Evolutionary conservation across 2,888 invertebrate genomes (phyloP), one percentile per base, ranked within the genome.

Genomic region (Rotaria macrura): DNA sequence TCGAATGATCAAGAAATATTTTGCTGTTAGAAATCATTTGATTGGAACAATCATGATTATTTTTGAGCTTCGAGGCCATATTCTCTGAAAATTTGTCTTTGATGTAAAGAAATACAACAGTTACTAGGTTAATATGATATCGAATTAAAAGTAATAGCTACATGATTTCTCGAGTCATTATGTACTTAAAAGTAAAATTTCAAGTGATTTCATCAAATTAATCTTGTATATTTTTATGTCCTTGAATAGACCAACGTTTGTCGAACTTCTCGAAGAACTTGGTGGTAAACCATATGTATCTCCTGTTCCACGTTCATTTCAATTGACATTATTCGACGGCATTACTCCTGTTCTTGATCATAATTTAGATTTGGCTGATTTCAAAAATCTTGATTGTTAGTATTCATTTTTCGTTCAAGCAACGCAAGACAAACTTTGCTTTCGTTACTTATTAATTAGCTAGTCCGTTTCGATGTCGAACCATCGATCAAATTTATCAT

Each of bases 401-500:
- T 65, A n/a, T n/a, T 65, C 14, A 65, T 65, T n/a, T 65, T 47
- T 23, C 23, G 84, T 38, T 7, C 12, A 54, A 14, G 0, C 0
- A 49, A 52, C 14, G 29, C 10, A 79, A 14, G 9, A n/a, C 9
- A n/a, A n/a, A n/a, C n/a, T n/a, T n/a, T 52, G 47, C 25, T 14
- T n/a, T 2, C n/a, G 54, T 29, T 52, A 23, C 23, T 23, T 52
- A 49, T 52, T 52, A 23, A 9, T 65, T 20, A 65, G 65, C 17
- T 79, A 79, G 43, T 79, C 89, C 89, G 85, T 87, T 92, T 86
- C 89, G 90, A 34, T 89, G 91, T 88, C 92, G 92, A 85, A 92
- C 94, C 23, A 92, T 97, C 87, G 93, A 94, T 87, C 95, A 96
- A 89, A 92, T 96, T 47, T 98, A 96, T 90, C 94, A 96, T 90